Conservation (phyloP, 2,797 vertebrate genomes). For the Periparus ater region DNA sequence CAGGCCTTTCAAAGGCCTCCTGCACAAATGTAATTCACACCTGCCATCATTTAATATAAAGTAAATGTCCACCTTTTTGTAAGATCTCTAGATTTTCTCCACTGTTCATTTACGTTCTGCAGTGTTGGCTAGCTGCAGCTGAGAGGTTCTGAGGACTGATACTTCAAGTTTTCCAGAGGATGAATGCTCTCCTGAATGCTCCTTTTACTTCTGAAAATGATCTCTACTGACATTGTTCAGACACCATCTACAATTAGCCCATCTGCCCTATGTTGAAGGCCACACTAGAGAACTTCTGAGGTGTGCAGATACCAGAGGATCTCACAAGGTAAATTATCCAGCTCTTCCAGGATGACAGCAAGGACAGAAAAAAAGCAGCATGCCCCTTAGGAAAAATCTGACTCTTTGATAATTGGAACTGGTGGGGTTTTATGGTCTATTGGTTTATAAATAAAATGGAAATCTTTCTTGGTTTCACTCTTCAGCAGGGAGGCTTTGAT, state of each 20-base stretch:
- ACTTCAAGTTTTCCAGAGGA: constrained; percentile 52
- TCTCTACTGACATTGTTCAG: background rate
- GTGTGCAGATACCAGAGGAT: background rate
- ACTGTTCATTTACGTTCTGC: background rate
- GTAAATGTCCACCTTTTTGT: background rate
- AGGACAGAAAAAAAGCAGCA: background rate
- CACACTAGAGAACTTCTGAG: background rate
- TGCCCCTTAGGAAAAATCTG: constrained; percentile 66
- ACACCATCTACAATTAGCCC: background rate
- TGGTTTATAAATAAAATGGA: constrained; percentile 90
- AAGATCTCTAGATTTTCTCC: background rate
- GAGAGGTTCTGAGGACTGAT: constrained; percentile 8
- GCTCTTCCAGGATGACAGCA: background rate
- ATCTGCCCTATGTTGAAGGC: background rate
- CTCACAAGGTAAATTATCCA: background rate
- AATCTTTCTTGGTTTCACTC: constrained; percentile 81
- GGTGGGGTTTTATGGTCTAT: constrained; percentile 35
- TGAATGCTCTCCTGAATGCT: constrained; percentile 19
- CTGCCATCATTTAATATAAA: background rate
- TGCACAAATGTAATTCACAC: background rate
- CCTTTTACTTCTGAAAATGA: background rate
- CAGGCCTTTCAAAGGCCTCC: background rate
- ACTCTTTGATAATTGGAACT: constrained; percentile 69
- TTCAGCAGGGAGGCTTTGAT: constrained; percentile 87
- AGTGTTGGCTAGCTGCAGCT: background rate